A percentile compares a stretch with the other conserved stretches of the same genome.
phyloP scores from a whole-genome alignment of 2,888 invertebrate species.

The Volucella zonaria region DNA sequence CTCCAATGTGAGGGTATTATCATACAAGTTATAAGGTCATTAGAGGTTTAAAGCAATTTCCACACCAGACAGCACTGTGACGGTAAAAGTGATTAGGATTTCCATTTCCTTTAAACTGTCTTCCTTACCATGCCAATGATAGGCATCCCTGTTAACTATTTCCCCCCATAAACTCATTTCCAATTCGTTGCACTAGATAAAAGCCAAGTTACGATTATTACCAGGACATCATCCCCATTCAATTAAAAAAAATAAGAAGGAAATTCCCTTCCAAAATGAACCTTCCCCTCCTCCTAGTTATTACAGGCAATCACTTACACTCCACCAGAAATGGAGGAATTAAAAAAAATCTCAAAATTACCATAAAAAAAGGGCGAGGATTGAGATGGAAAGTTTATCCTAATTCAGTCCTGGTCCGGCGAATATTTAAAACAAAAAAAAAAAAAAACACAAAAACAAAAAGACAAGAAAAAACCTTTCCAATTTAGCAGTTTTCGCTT shows the following conservation, averaged over 20 bases:
- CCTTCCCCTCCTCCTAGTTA: neutral
- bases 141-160: too few relatives aligned
- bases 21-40: too few relatives aligned
- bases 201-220: neutral
- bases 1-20: too few relatives aligned
- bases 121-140: too few relatives aligned
- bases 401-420: neutral
- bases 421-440: constrained; percentile 1
- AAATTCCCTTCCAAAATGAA: neutral
- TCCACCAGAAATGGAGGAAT: neutral
- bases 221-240: constrained; percentile 10
- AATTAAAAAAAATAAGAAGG: neutral
- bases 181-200: neutral
- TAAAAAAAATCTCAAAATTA: constrained; percentile 33
- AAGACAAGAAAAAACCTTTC: constrained; percentile 38
- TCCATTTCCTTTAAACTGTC: too few relatives aligned
- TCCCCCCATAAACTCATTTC: neutral
- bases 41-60: too few relatives aligned
- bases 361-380: constrained; percentile 24
- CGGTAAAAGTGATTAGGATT: too few relatives aligned
- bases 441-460: constrained; percentile 10
- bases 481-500: constrained; percentile 52
- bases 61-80: too few relatives aligned
- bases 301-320: constrained; percentile 26
- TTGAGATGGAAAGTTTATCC: neutral